Conservation (phyloP, 2,113 vertebrate genomes). For the Pantherophis guttatus region DNA sequence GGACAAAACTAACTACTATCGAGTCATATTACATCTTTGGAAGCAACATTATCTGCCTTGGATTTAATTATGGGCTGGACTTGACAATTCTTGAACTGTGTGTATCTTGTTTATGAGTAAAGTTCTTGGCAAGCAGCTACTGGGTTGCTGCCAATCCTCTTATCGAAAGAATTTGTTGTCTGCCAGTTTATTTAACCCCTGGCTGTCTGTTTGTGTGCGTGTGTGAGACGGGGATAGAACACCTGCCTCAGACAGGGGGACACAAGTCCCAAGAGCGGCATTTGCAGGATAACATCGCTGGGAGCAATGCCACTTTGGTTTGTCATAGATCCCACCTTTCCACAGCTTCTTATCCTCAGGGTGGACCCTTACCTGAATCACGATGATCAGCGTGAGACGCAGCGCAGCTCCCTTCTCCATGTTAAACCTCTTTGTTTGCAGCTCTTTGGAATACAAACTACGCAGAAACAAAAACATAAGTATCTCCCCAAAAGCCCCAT, state of each 20-base stretch:
- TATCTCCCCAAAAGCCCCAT: neutral
- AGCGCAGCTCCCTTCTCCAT: neutral
- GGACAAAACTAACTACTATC: too few species aligned
- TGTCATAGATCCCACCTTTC: neutral
- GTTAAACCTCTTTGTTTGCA: neutral
- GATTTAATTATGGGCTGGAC: too few species aligned
- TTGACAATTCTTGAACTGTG: too few species aligned
- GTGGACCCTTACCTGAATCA: fast-evolving
- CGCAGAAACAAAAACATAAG: neutral
- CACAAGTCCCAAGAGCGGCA: neutral
- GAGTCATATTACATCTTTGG: too few species aligned
- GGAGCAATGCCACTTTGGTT: neutral
- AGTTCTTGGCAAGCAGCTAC: too few species aligned
- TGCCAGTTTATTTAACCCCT: too few species aligned
- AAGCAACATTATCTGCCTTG: too few species aligned
- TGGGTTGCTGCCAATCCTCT: too few species aligned
- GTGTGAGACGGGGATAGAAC: too few species aligned
- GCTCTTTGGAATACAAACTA: neutral
- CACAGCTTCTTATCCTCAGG: neutral
- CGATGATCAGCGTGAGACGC: neutral
- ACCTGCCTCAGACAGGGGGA: neutral
- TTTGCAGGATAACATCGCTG: neutral
- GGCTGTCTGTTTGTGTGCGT: too few species aligned
- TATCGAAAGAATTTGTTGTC: too few species aligned
- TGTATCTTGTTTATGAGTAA: too few species aligned